These are phyloP conservation scores for Lucinisca nassula DNA, from an alignment of 2,888 invertebrate species.

Conservation along the genomic window DNA sequence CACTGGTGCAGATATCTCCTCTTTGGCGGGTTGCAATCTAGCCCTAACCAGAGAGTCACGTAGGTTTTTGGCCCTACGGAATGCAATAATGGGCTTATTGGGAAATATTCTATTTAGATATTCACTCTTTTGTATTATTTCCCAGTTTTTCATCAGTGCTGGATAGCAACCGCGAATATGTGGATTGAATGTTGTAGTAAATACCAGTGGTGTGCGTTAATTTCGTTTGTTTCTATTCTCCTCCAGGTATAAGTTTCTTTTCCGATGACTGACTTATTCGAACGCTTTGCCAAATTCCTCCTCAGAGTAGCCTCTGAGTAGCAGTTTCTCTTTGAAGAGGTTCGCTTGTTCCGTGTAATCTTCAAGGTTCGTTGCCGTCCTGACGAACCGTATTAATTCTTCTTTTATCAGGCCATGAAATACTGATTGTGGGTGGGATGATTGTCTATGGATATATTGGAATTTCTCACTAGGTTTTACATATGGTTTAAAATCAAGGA, in stretches of 20 bases:
- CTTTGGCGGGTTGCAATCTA: background rate
- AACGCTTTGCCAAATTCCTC: background rate
- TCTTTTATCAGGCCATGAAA: background rate
- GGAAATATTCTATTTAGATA: background rate
- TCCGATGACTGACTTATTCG: background rate
- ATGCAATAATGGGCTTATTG: background rate
- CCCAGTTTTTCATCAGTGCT: background rate
- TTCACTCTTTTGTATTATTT: background rate
- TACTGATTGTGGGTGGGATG: background rate
- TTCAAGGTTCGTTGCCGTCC: background rate
- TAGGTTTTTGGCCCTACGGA: background rate
- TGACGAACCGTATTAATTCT: background rate
- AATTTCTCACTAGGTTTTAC: background rate
- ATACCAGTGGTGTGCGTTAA: background rate
- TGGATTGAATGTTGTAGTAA: background rate
- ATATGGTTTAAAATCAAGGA: conserved; percentile 1
- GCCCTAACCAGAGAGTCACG: background rate
- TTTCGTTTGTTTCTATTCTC: background rate
- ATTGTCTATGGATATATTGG: background rate
- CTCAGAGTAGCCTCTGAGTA: background rate
- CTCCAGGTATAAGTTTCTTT: background rate
- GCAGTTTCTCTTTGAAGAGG: background rate
- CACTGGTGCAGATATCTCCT: background rate
- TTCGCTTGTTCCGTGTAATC: background rate
- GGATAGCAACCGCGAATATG: background rate